A percentile compares a stretch with the other conserved stretches of the same genome.
Conservation (phyloP, 2,797 vertebrate genomes). For the Hippocampus kuda region DNA sequence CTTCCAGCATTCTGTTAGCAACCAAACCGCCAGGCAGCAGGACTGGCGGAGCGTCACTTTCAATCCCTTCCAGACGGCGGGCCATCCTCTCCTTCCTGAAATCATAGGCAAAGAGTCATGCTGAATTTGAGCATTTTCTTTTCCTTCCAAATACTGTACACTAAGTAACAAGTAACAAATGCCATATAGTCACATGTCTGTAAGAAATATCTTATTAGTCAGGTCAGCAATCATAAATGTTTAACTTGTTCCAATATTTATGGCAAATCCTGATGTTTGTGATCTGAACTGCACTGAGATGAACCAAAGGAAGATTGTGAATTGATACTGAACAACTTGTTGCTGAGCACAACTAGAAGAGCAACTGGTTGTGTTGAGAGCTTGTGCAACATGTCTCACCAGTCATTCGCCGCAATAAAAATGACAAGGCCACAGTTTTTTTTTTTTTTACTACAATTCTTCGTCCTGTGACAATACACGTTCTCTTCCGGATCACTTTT, state of each 20-base stretch:
- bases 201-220: too few species aligned
- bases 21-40: slow-evolving; percentile 80
- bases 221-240: too few species aligned
- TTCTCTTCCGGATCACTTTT: not conserved
- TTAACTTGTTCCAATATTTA: too few species aligned
- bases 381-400: too few species aligned
- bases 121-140: not conserved
- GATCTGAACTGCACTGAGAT: not conserved
- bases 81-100: slow-evolving; percentile 91
- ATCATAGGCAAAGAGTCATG: slow-evolving; percentile 1
- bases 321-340: not conserved
- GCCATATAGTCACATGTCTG: not conserved
- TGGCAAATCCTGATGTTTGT: not conserved
- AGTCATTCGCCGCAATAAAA: too few species aligned
- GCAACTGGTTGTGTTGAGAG: too few species aligned
- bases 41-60: slow-evolving; percentile 77
- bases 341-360: too few species aligned
- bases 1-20: slow-evolving; percentile 85
- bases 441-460: too few species aligned
- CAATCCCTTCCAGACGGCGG: slow-evolving; percentile 88
- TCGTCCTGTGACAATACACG: not conserved
- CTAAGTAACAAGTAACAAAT: not conserved
- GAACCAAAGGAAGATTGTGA: too few species aligned
- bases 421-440: too few species aligned
- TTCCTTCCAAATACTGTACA: not conserved